Percentiles rank a stretch among this genome's conserved stretches.
phyloP scores from a whole-genome alignment of 1,140 invertebrate genomes.

The Melitaea cinxia region DNA sequence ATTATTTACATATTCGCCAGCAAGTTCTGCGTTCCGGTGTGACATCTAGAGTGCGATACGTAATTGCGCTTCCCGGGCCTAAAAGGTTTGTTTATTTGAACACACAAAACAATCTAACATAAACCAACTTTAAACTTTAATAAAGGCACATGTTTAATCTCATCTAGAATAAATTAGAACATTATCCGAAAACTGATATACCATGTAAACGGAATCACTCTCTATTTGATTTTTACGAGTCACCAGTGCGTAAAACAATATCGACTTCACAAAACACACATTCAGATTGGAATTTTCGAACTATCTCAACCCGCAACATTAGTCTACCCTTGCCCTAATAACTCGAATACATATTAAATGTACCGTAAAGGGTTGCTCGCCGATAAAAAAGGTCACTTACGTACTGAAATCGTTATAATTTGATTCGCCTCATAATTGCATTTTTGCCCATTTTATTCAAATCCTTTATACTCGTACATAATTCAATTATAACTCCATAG shows the following conservation, averaged over 20 bases:
- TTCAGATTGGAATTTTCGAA: slow-evolving; percentile 13
- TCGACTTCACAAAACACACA: slow-evolving; percentile 16
- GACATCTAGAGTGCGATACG: too few relatives aligned
- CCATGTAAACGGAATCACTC: background rate
- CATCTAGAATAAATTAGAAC: too few relatives aligned
- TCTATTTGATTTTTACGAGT: background rate
- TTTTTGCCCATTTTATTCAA: slow-evolving; percentile 15
- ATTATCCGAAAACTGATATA: background rate
- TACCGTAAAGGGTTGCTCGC: slow-evolving; percentile 23
- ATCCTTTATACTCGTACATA: background rate
- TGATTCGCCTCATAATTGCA: slow-evolving; percentile 26
- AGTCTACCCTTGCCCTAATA: slow-evolving; percentile 21
- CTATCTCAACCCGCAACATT: slow-evolving; percentile 20
- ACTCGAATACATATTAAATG: slow-evolving; percentile 26
- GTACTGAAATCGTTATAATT: slow-evolving; percentile 25
- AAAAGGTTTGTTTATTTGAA: too few relatives aligned
- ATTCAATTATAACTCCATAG: slow-evolving; percentile 48
- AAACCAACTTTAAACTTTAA: too few relatives aligned
- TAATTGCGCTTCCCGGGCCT: too few relatives aligned
- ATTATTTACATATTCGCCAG: too few relatives aligned
- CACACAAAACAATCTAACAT: too few relatives aligned
- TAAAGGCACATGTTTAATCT: too few relatives aligned
- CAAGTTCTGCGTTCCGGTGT: too few relatives aligned
- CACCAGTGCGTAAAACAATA: slow-evolving; percentile 16
- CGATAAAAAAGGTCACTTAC: slow-evolving; percentile 26